A percentile compares a stretch with the other conserved stretches of the same genome.
Evolutionary conservation across 2,888 invertebrate genomes (phyloP).

Genomic region (Tromatobia lineatoria): DNA sequence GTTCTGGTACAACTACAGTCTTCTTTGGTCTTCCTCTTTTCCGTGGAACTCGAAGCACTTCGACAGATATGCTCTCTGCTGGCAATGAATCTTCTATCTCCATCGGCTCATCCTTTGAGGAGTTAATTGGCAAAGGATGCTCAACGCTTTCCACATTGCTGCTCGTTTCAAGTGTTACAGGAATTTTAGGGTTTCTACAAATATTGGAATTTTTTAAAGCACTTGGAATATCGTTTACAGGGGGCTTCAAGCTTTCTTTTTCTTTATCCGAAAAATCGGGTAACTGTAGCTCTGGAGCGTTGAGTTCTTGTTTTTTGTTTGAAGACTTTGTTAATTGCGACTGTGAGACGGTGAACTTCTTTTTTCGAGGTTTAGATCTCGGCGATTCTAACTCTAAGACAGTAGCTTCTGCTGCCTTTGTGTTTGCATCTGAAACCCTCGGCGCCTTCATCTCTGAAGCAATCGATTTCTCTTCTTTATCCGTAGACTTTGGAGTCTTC

Average conservation of each 20-base stretch:
- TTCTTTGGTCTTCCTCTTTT: conserved; percentile 22
- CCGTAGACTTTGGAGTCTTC: not conserved
- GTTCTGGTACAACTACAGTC: not conserved
- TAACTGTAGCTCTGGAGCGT: not conserved
- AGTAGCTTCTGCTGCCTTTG: not conserved
- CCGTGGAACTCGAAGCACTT: not conserved
- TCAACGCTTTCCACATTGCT: not conserved
- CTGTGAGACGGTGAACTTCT: not conserved
- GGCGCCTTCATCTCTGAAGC: no score
- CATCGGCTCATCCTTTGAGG: not conserved
- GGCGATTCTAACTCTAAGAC: not conserved
- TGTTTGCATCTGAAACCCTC: no score
- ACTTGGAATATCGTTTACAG: not conserved
- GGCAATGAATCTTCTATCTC: not conserved
- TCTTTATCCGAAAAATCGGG: not conserved
- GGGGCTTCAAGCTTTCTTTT: not conserved
- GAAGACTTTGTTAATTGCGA: not conserved
- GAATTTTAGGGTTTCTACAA: not conserved
- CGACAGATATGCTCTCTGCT: not conserved
- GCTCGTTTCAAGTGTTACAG: not conserved
- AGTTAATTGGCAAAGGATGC: no score
- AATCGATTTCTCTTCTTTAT: no score
- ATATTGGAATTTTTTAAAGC: not conserved
- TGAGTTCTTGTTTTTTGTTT: not conserved
- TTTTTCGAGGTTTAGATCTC: conserved; percentile 11